A percentile compares a stretch with the other conserved stretches of the same genome.
Evolutionary conservation across 37 sponge, comb jelly and placozoan genomes (phyloP).

Genomic region (Spongilla lacustris): DNA sequence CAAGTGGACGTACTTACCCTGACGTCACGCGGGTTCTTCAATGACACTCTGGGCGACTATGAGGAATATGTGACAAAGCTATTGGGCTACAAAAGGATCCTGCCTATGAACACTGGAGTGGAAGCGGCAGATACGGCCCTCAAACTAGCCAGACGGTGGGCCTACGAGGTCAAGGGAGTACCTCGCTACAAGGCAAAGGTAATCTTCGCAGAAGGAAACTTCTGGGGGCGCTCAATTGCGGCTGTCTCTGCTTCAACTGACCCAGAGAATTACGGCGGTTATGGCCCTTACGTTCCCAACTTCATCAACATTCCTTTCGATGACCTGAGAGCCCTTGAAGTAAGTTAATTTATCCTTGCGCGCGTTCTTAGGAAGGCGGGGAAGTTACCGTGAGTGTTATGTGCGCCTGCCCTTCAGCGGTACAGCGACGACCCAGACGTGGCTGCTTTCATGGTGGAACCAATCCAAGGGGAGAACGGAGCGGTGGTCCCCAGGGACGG

Average conservation of each 20-base stretch:
- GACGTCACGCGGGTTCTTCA: conserved; percentile 92
- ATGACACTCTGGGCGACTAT: conserved; percentile 90
- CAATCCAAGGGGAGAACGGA: conserved; percentile 98
- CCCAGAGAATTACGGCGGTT: conserved; percentile 76
- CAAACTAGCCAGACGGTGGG: conserved; percentile 96
- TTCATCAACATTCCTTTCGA: conserved; percentile 81
- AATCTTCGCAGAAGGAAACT: conserved; percentile 85
- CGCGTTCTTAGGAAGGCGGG: too few species aligned
- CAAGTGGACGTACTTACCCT: conserved; percentile 85
- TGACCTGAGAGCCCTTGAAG: conserved; percentile 84
- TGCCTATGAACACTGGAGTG: conserved; percentile 99
- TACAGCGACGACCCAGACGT: conserved; percentile 67
- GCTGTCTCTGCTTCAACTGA: conserved; percentile 93
- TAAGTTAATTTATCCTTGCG: too few species aligned
- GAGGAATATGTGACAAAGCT: conserved; percentile 84
- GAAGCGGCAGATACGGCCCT: conserved; percentile 94
- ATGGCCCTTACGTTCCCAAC: conserved; percentile 90
- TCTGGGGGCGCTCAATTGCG: conserved; percentile 90
- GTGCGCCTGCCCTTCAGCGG: too few species aligned
- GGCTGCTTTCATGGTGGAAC: conserved; percentile 92
- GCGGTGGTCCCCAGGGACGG: conserved; percentile 90
- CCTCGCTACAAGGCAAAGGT: conserved; percentile 88
- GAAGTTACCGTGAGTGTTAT: too few species aligned
- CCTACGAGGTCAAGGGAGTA: conserved; percentile 93
- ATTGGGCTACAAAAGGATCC: conserved; percentile 94